phyloP scores from a whole-genome alignment of 2,888 invertebrate species.

The Lasioglossum oenotherae region DNA sequence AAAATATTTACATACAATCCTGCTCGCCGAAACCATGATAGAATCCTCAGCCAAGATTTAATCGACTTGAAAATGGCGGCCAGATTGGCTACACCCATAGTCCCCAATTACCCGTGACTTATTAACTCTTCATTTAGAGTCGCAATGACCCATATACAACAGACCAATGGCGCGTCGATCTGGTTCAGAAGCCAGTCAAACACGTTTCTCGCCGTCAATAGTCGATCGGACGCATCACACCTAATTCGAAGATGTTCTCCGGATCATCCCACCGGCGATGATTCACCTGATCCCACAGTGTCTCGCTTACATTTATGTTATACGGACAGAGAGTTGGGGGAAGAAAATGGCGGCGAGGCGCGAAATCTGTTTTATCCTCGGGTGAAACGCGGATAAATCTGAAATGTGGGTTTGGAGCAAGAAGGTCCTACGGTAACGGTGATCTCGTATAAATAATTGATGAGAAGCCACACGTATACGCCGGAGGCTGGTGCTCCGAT shows the following conservation, averaged over 20 bases:
- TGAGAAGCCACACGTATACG: constrained; percentile 52
- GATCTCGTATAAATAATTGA: constrained; percentile 70
- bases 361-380: constrained; percentile 24
- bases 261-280: neutral
- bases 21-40: neutral
- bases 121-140: neutral
- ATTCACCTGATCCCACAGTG: constrained; percentile 14
- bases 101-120: neutral
- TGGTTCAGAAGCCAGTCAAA: neutral
- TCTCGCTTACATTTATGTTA: neutral
- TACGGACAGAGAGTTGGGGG: too few relatives aligned
- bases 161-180: neutral
- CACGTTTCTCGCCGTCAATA: neutral
- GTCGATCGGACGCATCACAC: neutral
- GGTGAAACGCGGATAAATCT: constrained; percentile 45
- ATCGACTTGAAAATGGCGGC: neutral
- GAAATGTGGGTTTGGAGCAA: constrained; percentile 62
- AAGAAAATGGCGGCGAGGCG: neutral
- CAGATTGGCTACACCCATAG: neutral
- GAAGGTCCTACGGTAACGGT: constrained; percentile 55
- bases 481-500: constrained; percentile 55
- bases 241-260: neutral
- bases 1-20: neutral
- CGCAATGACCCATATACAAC: neutral
- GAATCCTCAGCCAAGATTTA: neutral